A percentile compares a stretch with the other conserved stretches of the same genome.
These are phyloP conservation scores for Drosophila mimica DNA, from an alignment of 2,888 invertebrate genomes.

Conservation along the genomic window DNA sequence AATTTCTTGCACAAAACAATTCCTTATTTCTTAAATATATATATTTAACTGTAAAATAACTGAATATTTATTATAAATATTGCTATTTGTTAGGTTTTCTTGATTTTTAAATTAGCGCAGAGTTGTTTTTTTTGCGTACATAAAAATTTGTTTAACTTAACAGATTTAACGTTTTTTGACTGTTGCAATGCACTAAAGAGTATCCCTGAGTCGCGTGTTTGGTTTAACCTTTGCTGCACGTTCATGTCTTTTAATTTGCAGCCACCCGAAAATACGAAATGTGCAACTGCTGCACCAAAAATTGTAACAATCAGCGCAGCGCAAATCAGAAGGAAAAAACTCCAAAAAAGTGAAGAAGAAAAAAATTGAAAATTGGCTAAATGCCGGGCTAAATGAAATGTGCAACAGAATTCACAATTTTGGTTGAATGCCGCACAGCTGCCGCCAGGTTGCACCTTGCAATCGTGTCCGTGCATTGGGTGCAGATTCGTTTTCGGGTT, in stretches of 20 bases:
- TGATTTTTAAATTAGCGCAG: background rate
- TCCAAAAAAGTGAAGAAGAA: slow-evolving; percentile 22
- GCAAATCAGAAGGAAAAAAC: slow-evolving; percentile 18
- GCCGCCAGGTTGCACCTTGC: slow-evolving; percentile 73
- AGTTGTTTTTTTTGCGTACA: background rate
- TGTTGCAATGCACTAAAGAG: slow-evolving; percentile 23
- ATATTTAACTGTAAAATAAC: background rate
- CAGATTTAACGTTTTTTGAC: background rate
- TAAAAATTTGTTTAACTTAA: too few relatives aligned
- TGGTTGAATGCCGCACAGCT: slow-evolving; percentile 64
- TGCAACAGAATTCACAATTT: slow-evolving; percentile 72
- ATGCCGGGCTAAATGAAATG: slow-evolving; percentile 62
- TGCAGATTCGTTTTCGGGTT: slow-evolving; percentile 4
- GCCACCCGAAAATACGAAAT: slow-evolving; percentile 22
- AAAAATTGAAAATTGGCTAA: slow-evolving; percentile 54
- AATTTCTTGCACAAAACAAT: too few relatives aligned
- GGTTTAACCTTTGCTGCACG: background rate
- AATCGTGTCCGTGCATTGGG: slow-evolving; percentile 22
- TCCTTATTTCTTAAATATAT: too few relatives aligned
- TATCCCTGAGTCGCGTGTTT: background rate
- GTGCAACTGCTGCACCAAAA: slow-evolving; percentile 71
- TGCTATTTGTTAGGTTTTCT: background rate
- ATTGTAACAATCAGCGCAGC: slow-evolving; percentile 77
- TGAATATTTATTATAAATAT: background rate
- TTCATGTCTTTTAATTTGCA: slow-evolving; percentile 55